Evolutionary conservation across 2,797 vertebrate species (phyloP), one percentile per base, ranked within the genome.

Genomic region (Cyprinella venusta): DNA sequence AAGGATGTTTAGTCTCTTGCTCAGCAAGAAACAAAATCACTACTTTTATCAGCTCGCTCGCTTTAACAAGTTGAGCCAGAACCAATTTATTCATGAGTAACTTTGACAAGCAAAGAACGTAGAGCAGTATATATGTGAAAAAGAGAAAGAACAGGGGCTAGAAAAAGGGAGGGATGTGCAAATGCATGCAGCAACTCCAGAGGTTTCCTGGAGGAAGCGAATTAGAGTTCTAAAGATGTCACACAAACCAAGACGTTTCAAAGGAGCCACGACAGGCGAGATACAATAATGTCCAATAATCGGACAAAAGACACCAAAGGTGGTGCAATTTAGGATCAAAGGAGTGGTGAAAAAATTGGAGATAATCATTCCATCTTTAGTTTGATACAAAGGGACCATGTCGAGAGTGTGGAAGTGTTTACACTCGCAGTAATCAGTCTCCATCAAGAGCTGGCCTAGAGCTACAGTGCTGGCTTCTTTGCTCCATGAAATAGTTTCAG

Each of bases 1-100:
- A 92, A 93, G 91, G 91, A 91, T 91, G 91, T 93, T 92, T 92
- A 92, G 89, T 83, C 92, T 92, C 92, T 83, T 91, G 70, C 90
- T 92, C 85, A 89, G 50, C 79, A 61, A 67, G 84, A 84, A 90
- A 86, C 92, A 89, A 92, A 68, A 69, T 71, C 59, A 74, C 59
- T 30, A 74, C 85, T 77, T 48, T 74, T 70, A 70, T 83, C 24
- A 68, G 63, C 26, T 42, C 1, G 36, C 13, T 24, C 5, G 18
- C 38, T 83, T 80, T 64, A 79, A 63, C 70, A 79, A 79, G 61
- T 48, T 33, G 63, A 52, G 68, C 40, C 76, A 79, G 16, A 50
- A 67, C 63, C 54, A 48, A 48, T 80, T 84, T 72, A 70, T 71
- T 84, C 78, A 36, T 42, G 33, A 61, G n/a, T 24, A 65, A 59